Percentiles rank a stretch among this genome's conserved stretches.
These are phyloP conservation scores for Chrysochloris asiatica DNA, from an alignment of 2,113 vertebrate species.

Conservation along the genomic window DNA sequence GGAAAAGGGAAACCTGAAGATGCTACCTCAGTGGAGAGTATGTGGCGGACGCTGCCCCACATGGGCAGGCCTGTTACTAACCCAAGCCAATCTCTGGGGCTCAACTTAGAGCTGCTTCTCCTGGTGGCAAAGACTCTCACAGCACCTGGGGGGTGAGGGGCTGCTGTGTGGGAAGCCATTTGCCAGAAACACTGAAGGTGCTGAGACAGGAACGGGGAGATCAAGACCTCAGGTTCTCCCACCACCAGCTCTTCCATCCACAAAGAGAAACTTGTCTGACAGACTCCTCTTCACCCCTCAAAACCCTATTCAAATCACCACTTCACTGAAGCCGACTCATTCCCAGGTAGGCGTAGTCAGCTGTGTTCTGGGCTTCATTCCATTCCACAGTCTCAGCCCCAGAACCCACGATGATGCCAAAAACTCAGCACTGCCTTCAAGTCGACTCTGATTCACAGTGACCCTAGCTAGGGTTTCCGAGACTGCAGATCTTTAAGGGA, in stretches of 20 bases:
- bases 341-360: rapidly evolving
- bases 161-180: rapidly evolving
- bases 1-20: no score
- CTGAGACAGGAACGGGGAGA: not conserved
- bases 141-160: not conserved
- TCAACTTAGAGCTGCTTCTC: not conserved
- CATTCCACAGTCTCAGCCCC: not conserved
- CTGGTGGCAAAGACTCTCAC: not conserved
- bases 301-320: not conserved
- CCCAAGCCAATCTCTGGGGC: rapidly evolving
- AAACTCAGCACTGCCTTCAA: no score
- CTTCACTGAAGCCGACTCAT: not conserved
- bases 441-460: no score
- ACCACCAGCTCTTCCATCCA: not conserved
- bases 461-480: no score
- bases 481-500: no score
- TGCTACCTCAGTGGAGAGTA: no score
- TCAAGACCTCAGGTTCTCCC: not conserved
- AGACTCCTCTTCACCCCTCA: not conserved
- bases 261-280: no score
- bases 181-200: not conserved
- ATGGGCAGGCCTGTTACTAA: no score
- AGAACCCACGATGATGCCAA: rapidly evolving
- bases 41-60: no score
- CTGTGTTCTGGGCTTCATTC: no score